A percentile compares a stretch with the other conserved stretches of the same genome.
phyloP scores from a whole-genome alignment of 2,113 vertebrate genomes.

The Anhinga anhinga region DNA sequence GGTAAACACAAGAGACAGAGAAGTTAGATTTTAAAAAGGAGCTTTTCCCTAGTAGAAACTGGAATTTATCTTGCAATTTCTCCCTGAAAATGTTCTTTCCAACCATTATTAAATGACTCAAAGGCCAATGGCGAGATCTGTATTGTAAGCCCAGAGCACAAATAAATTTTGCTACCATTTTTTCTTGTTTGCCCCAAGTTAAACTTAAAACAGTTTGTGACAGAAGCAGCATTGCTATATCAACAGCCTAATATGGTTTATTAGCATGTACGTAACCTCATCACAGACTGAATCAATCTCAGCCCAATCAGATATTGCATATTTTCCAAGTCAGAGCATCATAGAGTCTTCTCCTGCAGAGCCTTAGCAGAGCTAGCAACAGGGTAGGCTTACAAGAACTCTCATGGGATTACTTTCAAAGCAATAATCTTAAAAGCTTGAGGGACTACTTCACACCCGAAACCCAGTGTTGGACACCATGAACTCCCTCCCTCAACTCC shows the following conservation, averaged over 20 bases:
- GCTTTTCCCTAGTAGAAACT: background rate
- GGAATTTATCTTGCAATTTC: background rate
- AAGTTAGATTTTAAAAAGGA: background rate
- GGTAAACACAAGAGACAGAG: background rate
- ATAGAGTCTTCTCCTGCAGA: background rate
- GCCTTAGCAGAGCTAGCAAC: background rate
- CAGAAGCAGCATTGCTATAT: background rate
- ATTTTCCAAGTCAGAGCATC: background rate
- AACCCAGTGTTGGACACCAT: background rate
- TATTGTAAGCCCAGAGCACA: background rate
- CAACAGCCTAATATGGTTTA: background rate
- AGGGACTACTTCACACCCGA: background rate
- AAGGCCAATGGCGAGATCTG: background rate
- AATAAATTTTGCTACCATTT: background rate
- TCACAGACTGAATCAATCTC: background rate
- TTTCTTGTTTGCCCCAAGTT: background rate
- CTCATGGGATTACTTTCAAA: background rate
- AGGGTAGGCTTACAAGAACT: background rate
- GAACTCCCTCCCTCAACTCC: background rate
- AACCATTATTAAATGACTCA: background rate
- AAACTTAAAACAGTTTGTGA: background rate
- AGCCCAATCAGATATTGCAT: background rate
- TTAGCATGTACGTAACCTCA: background rate
- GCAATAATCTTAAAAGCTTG: background rate
- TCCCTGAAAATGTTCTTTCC: background rate